Percentiles rank a stretch among this genome's conserved stretches.
Conservation (phyloP, 2,113 vertebrate species). For the Lanius collurio region DNA sequence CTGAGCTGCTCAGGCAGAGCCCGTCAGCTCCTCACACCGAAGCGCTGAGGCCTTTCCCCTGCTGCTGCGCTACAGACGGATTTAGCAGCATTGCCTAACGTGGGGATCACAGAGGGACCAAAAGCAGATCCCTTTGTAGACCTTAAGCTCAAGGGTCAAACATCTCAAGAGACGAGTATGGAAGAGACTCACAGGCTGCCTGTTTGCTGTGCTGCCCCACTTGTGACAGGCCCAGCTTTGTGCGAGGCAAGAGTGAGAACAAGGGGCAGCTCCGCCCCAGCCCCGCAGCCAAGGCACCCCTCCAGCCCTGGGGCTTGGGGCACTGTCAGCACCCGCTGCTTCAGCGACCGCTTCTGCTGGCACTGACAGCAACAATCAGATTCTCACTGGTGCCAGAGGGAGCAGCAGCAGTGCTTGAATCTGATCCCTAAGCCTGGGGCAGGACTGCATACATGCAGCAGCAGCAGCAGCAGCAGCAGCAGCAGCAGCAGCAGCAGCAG, state of each 20-base stretch:
- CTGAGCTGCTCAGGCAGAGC: not conserved
- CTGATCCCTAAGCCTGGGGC: not conserved
- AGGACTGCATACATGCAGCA: constrained; percentile 23
- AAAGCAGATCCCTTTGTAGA: not conserved
- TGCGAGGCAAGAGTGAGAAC: not conserved
- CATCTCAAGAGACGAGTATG: not conserved
- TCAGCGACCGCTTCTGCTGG: not conserved
- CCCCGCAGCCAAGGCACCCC: not conserved
- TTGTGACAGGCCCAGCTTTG: not conserved
- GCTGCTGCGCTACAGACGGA: constrained; percentile 1
- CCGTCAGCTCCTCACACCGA: not conserved
- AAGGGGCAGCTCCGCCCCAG: not conserved
- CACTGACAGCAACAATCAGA: not conserved
- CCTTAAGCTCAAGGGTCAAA: not conserved
- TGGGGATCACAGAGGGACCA: not conserved
- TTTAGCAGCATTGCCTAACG: constrained; percentile 9
- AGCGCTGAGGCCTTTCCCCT: not conserved
- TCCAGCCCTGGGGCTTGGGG: accelerated
- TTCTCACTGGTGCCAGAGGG: not conserved
- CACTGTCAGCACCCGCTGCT: not conserved
- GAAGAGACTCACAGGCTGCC: not conserved
- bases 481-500: not conserved
- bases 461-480: no score
- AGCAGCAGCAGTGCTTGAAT: not conserved
- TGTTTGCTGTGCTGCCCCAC: not conserved